Base-by-base conservation (phyloP, 2,888 invertebrate species). In the Macrophya annulata region DNA sequence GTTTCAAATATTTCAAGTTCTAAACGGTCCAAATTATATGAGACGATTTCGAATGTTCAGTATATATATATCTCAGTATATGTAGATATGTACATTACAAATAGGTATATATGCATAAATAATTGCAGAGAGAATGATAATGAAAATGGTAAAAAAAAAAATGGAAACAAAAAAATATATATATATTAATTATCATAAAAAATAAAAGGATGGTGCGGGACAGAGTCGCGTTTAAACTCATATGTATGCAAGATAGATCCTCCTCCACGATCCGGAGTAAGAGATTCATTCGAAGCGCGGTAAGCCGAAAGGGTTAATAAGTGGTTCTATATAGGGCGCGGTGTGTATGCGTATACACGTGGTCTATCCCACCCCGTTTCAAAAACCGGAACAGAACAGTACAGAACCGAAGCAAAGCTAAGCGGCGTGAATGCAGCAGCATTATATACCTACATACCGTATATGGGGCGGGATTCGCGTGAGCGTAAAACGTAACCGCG, bases 241-340 rank as follows among this genome's bases (percentile, higher is more conserved):
- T 74, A 31, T 9, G 10, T 48, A 48, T 12, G 12, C 12, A n/a
- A n/a, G n/a, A 48, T 48, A 55, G 55, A 55, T 55, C 55, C 55
- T 55, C 55, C 55, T 55, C 55, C 55, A n/a, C 55, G n/a, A 55
- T 55, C 55, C 55, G 25, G 62, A 62, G 62, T 1, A 5, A 48
- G 4, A 62, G 62, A 62, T 81, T 62, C 81, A 62, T 62, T 81
- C 43, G 40, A 81, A 79, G 51, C 74, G 45, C 43, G 74, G 45
- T 68, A 37, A 68, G 17, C 68, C 68, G 43, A 62, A 48, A 68
- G 83, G 83, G 83, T 48, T 83, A 83, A 83, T 83, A 83, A 83
- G 83, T 83, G 83, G 83, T 68, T 83, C 71, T 68, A 83, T 83
- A 62, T 62, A 81, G 81, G 62, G 81, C 59, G 51, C 25, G 31